Evolutionary conservation across 2,888 invertebrate genomes (phyloP).

Genomic region (Drosophila pegasa): DNA sequence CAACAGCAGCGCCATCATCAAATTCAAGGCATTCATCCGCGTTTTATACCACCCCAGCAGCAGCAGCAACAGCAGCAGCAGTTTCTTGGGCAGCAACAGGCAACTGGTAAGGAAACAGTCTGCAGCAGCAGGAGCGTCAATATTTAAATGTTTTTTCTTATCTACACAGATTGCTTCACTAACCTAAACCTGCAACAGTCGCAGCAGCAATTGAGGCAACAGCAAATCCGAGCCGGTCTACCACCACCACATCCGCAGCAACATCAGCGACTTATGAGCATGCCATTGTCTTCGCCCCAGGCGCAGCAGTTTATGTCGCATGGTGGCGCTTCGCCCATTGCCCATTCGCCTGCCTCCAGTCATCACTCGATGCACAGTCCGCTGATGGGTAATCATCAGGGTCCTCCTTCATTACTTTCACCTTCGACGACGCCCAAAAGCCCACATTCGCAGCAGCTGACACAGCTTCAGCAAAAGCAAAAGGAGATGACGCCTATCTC

Average conservation of each 20-base stretch:
- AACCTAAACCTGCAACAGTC: slow-evolving; percentile 60
- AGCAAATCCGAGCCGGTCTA: slow-evolving; percentile 70
- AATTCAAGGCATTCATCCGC: slow-evolving; percentile 70
- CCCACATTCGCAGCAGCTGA: slow-evolving; percentile 68
- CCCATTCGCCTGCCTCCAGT: slow-evolving; percentile 82
- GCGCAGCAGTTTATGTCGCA: slow-evolving; percentile 67
- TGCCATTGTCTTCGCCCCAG: slow-evolving; percentile 72
- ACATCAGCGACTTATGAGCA: slow-evolving; percentile 68
- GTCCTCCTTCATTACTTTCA: slow-evolving; percentile 70
- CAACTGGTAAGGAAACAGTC: slow-evolving; percentile 47
- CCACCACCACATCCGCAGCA: slow-evolving; percentile 65
- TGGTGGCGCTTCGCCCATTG: slow-evolving; percentile 76
- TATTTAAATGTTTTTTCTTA: neutral
- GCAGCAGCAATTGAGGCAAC: slow-evolving; percentile 72
- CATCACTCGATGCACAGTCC: slow-evolving; percentile 83
- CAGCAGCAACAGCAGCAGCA: slow-evolving; percentile 64
- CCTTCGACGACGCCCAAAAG: slow-evolving; percentile 78
- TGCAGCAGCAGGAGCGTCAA: too few species aligned
- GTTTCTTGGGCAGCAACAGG: slow-evolving; percentile 59
- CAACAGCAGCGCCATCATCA: slow-evolving; percentile 76
- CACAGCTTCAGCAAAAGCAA: slow-evolving; percentile 57
- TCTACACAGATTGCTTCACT: slow-evolving; percentile 61
- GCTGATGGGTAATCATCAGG: slow-evolving; percentile 72
- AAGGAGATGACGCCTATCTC: slow-evolving; percentile 52
- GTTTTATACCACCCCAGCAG: slow-evolving; percentile 70